A percentile compares a stretch with the other conserved stretches of the same genome.
Conservation (phyloP, 2,113 vertebrate genomes). For the Peromyscus polionotus region DNA sequence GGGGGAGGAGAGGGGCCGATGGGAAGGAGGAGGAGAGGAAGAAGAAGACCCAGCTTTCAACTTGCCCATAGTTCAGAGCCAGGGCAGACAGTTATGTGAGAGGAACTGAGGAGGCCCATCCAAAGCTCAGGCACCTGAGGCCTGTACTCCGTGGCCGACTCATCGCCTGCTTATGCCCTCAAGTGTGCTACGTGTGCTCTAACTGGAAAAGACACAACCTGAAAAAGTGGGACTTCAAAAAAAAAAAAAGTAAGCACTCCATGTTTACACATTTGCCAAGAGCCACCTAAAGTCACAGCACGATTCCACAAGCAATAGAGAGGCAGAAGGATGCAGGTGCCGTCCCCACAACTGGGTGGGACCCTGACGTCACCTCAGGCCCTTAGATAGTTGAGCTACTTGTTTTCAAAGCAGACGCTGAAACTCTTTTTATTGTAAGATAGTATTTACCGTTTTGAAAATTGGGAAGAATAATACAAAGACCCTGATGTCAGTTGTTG, state of each 20-base stretch:
- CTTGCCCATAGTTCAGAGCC: not conserved
- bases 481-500: not conserved
- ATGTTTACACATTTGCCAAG: not conserved
- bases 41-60: constrained; percentile 11
- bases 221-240: not conserved
- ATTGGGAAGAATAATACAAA: constrained; percentile 25
- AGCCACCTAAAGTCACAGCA: not conserved
- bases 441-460: constrained; percentile 2
- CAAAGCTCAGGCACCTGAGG: not conserved
- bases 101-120: not conserved
- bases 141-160: not conserved
- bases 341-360: not conserved
- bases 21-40: not conserved
- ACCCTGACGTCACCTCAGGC: not conserved
- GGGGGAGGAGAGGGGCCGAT: not conserved
- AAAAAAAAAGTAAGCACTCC: not conserved
- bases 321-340: not conserved
- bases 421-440: constrained; percentile 43
- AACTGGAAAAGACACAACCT: constrained; percentile 26
- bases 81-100: not conserved
- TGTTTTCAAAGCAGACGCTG: constrained; percentile 25
- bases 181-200: not conserved
- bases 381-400: not conserved
- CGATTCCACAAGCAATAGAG: not conserved
- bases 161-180: not conserved